These are phyloP conservation scores for Luscinia luscinia DNA, from an alignment of 2,797 vertebrate genomes.

Conservation along the genomic window DNA sequence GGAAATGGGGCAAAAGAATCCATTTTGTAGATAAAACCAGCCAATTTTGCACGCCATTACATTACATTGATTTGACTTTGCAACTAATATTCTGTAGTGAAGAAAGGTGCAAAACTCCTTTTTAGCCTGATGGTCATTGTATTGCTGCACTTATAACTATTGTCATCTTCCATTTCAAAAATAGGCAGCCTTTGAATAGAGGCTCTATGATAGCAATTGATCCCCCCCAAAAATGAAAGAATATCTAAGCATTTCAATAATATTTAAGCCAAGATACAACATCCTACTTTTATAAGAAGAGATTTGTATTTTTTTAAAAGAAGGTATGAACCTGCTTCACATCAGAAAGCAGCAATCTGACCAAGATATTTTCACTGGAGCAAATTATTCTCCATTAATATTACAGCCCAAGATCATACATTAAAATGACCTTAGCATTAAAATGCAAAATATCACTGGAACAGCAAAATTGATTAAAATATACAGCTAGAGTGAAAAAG, in stretches of 20 bases:
- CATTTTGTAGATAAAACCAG: not conserved
- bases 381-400: not conserved
- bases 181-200: not conserved
- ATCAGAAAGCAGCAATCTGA: not conserved
- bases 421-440: not conserved
- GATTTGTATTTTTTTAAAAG: not conserved
- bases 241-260: not conserved
- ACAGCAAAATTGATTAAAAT: not conserved
- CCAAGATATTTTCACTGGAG: not conserved
- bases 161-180: not conserved
- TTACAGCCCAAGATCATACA: not conserved
- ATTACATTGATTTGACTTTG: not conserved
- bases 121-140: not conserved
- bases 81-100: not conserved
- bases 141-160: not conserved
- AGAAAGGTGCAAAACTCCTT: not conserved
- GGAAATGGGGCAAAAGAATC: constrained; percentile 2
- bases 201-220: not conserved
- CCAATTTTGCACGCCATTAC: not conserved
- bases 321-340: not conserved
- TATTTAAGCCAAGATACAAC: not conserved
- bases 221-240: not conserved
- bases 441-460: not conserved
- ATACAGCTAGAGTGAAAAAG: not conserved
- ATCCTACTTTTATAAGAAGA: not conserved